These are phyloP conservation scores for Otis tarda DNA, from an alignment of 2,113 vertebrate genomes.

Conservation along the genomic window DNA sequence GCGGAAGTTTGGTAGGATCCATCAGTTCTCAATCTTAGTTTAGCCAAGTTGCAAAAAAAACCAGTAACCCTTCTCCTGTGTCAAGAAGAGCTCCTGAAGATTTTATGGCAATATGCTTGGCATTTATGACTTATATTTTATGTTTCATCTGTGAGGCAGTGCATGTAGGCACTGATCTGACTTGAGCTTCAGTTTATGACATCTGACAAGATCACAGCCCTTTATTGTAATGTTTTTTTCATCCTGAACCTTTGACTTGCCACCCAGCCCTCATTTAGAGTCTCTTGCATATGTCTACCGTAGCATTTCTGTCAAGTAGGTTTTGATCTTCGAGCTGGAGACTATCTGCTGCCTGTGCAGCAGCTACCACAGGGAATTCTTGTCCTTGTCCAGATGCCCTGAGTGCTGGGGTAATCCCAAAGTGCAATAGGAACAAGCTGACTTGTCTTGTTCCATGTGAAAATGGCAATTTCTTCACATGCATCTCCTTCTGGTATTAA, in stretches of 20 bases:
- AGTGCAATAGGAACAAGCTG: background rate
- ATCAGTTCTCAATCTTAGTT: background rate
- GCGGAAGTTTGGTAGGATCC: background rate
- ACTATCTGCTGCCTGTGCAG: background rate
- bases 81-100: background rate
- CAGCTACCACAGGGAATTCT: background rate
- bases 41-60: background rate
- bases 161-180: background rate
- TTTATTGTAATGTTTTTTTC: background rate
- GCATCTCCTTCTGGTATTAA: background rate
- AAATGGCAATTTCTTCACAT: background rate
- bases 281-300: background rate
- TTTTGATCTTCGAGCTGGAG: background rate
- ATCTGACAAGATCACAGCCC: background rate
- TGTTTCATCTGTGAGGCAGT: background rate
- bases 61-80: background rate
- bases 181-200: background rate
- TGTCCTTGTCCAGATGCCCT: background rate
- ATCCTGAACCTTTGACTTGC: background rate
- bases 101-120: background rate
- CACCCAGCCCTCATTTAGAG: background rate
- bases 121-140: background rate
- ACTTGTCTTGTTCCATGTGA: background rate
- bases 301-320: background rate
- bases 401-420: background rate